Evolutionary conservation across 1,140 invertebrate species (phyloP).

Genomic region (Paraescarpia echinospica): DNA sequence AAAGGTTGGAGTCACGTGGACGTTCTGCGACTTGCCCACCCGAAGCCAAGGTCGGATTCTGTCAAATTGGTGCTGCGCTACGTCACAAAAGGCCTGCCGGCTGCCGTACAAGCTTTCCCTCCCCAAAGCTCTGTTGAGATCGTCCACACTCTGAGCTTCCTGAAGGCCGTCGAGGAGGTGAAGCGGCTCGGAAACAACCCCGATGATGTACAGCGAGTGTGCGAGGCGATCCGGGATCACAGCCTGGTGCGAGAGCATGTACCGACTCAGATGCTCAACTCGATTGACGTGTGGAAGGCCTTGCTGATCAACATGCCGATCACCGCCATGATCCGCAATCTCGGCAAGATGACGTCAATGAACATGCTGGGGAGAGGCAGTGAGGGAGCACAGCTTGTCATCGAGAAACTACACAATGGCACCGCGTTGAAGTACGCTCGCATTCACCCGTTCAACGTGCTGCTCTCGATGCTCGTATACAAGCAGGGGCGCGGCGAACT

Average conservation of each 20-base stretch:
- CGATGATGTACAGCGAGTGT: conserved; percentile 61
- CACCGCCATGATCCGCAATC: conserved; percentile 63
- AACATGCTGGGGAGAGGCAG: neutral
- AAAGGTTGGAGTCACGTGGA: conserved; percentile 70
- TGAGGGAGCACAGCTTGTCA: neutral
- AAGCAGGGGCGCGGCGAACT: conserved; percentile 59
- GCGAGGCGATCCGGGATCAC: conserved; percentile 60
- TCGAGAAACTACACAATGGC: neutral
- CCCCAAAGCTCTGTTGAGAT: conserved; percentile 51
- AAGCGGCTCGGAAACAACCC: conserved; percentile 64
- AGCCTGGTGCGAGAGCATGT: conserved; percentile 67
- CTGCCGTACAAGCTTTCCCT: conserved; percentile 54
- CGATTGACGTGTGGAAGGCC: conserved; percentile 64
- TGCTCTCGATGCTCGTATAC: conserved; percentile 64
- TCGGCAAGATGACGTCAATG: conserved; percentile 67
- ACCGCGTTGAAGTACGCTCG: neutral
- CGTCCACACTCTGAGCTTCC: conserved; percentile 47
- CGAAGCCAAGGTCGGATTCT: conserved; percentile 56
- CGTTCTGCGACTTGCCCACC: conserved; percentile 68
- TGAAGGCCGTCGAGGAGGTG: conserved; percentile 64
- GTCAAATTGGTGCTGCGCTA: conserved; percentile 60
- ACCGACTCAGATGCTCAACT: conserved; percentile 64
- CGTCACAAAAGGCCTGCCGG: conserved; percentile 50
- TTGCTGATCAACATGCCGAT: conserved; percentile 66
- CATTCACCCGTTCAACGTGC: conserved; percentile 66